These are phyloP conservation scores for Hyphantria cunea DNA, from an alignment of 1,140 invertebrate species.

Conservation along the genomic window DNA sequence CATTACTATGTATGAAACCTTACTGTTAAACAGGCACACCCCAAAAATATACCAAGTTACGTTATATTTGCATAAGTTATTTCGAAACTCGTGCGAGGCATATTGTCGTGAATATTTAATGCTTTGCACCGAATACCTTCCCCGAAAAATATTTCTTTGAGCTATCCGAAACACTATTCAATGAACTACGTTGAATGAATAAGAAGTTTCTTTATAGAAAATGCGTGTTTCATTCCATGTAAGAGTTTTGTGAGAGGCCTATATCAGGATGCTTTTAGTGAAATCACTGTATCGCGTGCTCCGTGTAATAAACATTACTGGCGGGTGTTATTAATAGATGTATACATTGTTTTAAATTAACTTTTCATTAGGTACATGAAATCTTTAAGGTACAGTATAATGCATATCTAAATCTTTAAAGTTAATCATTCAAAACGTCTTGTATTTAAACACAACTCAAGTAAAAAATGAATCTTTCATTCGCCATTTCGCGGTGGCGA, in stretches of 20 bases:
- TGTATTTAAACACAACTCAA: slow-evolving; percentile 9
- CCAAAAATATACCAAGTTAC: too few relatives aligned
- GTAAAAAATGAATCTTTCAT: neutral
- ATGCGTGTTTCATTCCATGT: slow-evolving; percentile 38
- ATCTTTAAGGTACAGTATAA: slow-evolving; percentile 26
- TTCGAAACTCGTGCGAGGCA: slow-evolving; percentile 38
- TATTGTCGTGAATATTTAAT: slow-evolving; percentile 57
- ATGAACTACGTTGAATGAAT: slow-evolving; percentile 47
- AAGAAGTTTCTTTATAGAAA: slow-evolving; percentile 43
- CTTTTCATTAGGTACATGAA: slow-evolving; percentile 35
- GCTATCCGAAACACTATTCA: slow-evolving; percentile 46
- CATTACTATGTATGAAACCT: too few relatives aligned
- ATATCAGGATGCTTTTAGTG: slow-evolving; percentile 52
- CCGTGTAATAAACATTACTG: slow-evolving; percentile 42
- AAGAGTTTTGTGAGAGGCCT: slow-evolving; percentile 34
- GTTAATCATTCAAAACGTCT: slow-evolving; percentile 8
- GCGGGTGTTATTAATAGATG: slow-evolving; percentile 43
- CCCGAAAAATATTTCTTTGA: slow-evolving; percentile 53
- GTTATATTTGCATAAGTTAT: slow-evolving; percentile 65
- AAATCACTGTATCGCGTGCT: slow-evolving; percentile 58
- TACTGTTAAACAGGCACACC: too few relatives aligned
- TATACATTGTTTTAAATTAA: slow-evolving; percentile 42
- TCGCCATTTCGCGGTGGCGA: neutral
- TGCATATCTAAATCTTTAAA: neutral
- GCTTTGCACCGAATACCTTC: slow-evolving; percentile 35